Percentiles rank a stretch among this genome's conserved stretches.
Conservation (phyloP, 2,888 invertebrate genomes). For the Dynastes tityus region DNA sequence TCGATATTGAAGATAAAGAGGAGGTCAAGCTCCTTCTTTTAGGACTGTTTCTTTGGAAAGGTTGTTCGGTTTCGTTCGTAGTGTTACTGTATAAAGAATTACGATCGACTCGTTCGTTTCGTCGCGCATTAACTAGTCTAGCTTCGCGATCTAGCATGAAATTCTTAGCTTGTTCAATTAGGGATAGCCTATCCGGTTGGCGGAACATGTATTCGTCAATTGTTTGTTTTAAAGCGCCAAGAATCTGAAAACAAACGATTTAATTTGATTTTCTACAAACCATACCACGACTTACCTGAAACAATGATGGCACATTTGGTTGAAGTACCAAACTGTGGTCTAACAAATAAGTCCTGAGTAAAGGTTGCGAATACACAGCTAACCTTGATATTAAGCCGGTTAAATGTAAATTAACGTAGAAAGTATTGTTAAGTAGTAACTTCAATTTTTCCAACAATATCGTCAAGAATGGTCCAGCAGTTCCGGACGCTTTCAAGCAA, state of each 20-base stretch:
- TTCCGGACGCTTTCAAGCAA: slow-evolving; percentile 67
- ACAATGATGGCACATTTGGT: slow-evolving; percentile 91
- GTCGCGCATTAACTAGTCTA: slow-evolving; percentile 80
- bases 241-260: slow-evolving; percentile 72
- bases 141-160: slow-evolving; percentile 87
- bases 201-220: slow-evolving; percentile 84
- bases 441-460: slow-evolving; percentile 87
- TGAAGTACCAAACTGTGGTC: slow-evolving; percentile 89
- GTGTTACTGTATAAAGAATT: slow-evolving; percentile 52
- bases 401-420: slow-evolving; percentile 89
- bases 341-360: slow-evolving; percentile 89
- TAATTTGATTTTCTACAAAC: slow-evolving; percentile 14
- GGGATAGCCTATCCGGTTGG: slow-evolving; percentile 75
- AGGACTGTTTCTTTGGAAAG: slow-evolving; percentile 78
- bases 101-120: slow-evolving; percentile 73
- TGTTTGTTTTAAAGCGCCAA: slow-evolving; percentile 87
- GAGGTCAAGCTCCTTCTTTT: slow-evolving; percentile 85
- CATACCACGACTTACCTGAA: slow-evolving; percentile 78
- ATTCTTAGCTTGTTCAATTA: slow-evolving; percentile 85
- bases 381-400: slow-evolving; percentile 90
- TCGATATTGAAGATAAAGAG: slow-evolving; percentile 83
- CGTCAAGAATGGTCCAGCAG: slow-evolving; percentile 85
- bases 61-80: slow-evolving; percentile 63
- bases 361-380: slow-evolving; percentile 90
- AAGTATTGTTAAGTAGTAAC: slow-evolving; percentile 86